Base-by-base conservation (phyloP, 2,113 vertebrate species). In the Colinus virginianus region DNA sequence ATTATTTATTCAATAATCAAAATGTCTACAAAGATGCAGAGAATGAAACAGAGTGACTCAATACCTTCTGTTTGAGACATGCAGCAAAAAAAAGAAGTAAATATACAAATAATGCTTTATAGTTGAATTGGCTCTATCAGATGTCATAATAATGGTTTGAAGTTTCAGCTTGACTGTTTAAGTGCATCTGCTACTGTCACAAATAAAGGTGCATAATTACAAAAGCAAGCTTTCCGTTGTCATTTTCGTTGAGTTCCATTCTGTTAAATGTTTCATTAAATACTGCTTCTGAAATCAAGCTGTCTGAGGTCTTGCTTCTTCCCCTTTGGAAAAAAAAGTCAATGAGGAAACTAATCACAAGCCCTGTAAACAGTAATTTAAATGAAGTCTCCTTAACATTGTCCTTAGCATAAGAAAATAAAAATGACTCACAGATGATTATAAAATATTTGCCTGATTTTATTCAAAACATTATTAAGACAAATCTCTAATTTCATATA, bases 251-350 rank as follows among this genome's bases (percentile, higher is more conserved):
- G 34, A 86, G 84, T 94, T 77, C 70, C 32, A 82, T 23, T 77
- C 26, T 67, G 48, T 72, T 77, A 76, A 95, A 89, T 5, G 3
- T 86, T 68, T 48, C 42, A 61, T 4, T 77, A 32, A 11, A 61
- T 70, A 90, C 69, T 95, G 7, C 7, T 87, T 96, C 70, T 56
- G 53, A 90, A 96, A 92, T 75, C 25, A 91, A 83, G 19, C 38
- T 42, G 86, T 91, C 76, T 85, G 90, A 90, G 92, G 56, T 22
- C 32, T n/a, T 7, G 5, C 7, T 34, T 20, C 28, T 55, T 30
- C 28, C 30, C 17, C 53, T 55, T 55, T 18, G 53, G 26, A 30
- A 55, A 55, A 55, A 55, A 32, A 32, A 17, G 16, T 26, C 51
- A 55, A 6, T 55, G 53, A 34, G 56, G 56, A 59, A 12, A 34